These are phyloP conservation scores for Sebastes minor DNA, from an alignment of 2,797 vertebrate genomes.

Conservation along the genomic window DNA sequence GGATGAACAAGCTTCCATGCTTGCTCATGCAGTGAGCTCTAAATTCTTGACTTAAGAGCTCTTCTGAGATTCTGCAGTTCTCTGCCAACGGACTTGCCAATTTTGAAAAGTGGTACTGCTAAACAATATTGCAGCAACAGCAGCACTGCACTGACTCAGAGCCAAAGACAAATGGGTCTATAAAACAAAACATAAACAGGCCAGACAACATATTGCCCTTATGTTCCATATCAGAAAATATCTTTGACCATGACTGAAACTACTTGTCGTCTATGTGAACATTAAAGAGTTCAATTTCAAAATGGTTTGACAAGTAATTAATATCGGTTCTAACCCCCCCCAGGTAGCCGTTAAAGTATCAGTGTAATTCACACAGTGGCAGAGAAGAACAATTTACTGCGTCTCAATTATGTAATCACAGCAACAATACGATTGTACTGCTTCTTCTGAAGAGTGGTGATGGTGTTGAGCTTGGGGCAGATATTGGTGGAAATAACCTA, in stretches of 20 bases:
- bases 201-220: constrained; percentile 8
- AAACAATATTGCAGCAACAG: constrained; percentile 27
- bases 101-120: constrained; percentile 42
- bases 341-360: neutral
- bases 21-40: constrained; percentile 1
- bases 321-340: neutral
- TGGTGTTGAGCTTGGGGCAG: constrained; percentile 11
- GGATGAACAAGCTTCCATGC: neutral
- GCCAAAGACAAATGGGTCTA: constrained; percentile 34
- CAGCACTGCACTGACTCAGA: constrained; percentile 5
- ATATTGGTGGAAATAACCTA: constrained; percentile 29
- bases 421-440: constrained; percentile 15
- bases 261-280: constrained; percentile 12
- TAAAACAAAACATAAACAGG: constrained; percentile 43
- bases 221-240: constrained; percentile 5
- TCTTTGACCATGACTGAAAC: constrained; percentile 13
- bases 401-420: constrained; percentile 44
- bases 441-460: constrained; percentile 27
- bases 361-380: constrained; percentile 16
- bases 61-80: constrained; percentile 7
- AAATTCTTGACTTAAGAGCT: neutral
- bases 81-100: constrained; percentile 28
- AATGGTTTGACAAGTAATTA: constrained; percentile 2
- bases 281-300: constrained; percentile 33
- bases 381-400: constrained; percentile 13